phyloP scores from a whole-genome alignment of 1,140 invertebrate genomes.

The Caenorhabditis inopinata region DNA sequence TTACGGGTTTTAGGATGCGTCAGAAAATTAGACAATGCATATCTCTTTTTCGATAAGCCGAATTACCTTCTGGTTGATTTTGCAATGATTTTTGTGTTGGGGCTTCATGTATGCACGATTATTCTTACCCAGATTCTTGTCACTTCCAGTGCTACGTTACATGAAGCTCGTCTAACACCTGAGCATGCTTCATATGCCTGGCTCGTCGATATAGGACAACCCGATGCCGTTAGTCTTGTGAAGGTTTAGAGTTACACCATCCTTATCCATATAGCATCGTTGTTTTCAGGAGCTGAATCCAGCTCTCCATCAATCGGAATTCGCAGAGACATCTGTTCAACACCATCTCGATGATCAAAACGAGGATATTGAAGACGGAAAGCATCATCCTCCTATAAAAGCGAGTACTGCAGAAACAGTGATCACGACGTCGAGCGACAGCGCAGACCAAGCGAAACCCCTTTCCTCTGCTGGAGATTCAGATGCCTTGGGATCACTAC shows the following conservation, averaged over 20 bases:
- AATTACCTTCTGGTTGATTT: neutral
- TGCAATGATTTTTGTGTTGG: neutral
- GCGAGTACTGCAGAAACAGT: neutral
- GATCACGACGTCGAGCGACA: neutral
- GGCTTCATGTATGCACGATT: neutral
- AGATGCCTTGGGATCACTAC: too few relatives aligned
- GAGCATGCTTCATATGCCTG: neutral
- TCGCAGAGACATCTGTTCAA: neutral
- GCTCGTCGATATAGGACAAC: neutral
- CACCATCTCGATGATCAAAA: too few relatives aligned
- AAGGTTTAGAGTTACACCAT: neutral
- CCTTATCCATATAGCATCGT: neutral
- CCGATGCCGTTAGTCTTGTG: neutral
- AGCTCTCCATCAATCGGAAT: neutral
- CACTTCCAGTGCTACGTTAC: neutral
- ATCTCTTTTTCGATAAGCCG: neutral
- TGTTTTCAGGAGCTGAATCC: neutral
- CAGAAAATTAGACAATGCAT: neutral
- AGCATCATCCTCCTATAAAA: neutral
- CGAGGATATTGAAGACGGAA: neutral
- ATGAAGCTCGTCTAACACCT: neutral
- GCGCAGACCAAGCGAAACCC: too few relatives aligned
- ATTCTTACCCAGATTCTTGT: neutral
- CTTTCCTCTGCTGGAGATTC: too few relatives aligned
- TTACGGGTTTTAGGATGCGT: neutral